phyloP scores from a whole-genome alignment of 2,888 invertebrate species.

The Athripsodes cinereus region DNA sequence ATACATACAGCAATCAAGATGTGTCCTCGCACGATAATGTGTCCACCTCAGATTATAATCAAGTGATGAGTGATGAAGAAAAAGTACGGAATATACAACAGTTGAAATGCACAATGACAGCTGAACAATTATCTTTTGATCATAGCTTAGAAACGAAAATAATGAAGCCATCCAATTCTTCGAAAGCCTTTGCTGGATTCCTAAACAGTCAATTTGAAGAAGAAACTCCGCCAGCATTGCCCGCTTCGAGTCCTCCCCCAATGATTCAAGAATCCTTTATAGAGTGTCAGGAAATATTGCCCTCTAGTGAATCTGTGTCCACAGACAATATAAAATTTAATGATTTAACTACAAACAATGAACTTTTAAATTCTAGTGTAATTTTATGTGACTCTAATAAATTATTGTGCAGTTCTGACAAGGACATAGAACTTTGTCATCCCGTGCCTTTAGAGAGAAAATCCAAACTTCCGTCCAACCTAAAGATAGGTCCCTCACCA shows the following conservation, averaged over 20 bases:
- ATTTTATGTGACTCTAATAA: no score
- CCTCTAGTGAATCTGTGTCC: conserved; percentile 21
- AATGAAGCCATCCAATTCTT: conserved; percentile 26
- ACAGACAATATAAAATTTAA: conserved; percentile 15
- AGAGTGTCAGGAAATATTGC: not conserved
- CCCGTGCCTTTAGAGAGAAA: not conserved
- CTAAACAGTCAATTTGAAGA: conserved; percentile 27
- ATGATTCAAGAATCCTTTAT: conserved; percentile 28
- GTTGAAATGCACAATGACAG: conserved; percentile 34
- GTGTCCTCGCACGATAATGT: not conserved
- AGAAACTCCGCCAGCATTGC: conserved; percentile 21
- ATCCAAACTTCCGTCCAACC: not conserved
- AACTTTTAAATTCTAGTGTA: not conserved
- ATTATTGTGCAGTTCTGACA: not conserved
- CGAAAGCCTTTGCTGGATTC: conserved; percentile 21
- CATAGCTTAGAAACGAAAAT: conserved; percentile 30
- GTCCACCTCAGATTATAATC: conserved; percentile 19
- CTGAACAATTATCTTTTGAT: conserved; percentile 26
- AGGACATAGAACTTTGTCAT: not conserved
- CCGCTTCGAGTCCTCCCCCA: conserved; percentile 33
- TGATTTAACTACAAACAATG: conserved; percentile 33
- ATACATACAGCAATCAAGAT: conserved; percentile 10
- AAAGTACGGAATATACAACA: conserved; percentile 40
- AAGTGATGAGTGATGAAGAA: conserved; percentile 55
- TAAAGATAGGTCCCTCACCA: not conserved